These are phyloP conservation scores for Graptemys geographica DNA, from an alignment of 2,797 vertebrate genomes.

Conservation along the genomic window DNA sequence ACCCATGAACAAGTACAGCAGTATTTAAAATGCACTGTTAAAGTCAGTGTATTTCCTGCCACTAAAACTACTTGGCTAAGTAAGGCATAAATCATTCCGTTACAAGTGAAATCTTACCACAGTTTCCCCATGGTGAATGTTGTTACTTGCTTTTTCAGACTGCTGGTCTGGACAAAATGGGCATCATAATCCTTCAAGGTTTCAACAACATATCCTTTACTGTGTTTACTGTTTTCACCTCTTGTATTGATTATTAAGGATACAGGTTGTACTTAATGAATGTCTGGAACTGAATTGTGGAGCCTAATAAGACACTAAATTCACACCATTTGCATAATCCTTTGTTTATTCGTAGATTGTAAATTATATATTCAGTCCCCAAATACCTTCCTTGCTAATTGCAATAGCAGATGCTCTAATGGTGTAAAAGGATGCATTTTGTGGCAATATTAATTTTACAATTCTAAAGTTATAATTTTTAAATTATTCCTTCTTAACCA, in stretches of 20 bases:
- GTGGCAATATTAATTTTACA: constrained; percentile 61
- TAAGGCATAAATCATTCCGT: constrained; percentile 61
- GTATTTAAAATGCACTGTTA: constrained; percentile 60
- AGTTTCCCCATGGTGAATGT: constrained; percentile 45
- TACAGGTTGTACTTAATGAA: constrained; percentile 49
- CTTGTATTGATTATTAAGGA: constrained; percentile 52
- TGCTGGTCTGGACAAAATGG: constrained; percentile 5
- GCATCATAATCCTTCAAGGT: neutral
- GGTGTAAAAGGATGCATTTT: constrained; percentile 68
- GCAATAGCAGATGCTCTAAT: constrained; percentile 65
- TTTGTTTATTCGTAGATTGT: constrained; percentile 74
- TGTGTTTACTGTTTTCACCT: neutral
- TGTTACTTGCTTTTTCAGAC: constrained; percentile 36
- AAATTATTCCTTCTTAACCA: constrained; percentile 46
- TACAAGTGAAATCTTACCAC: constrained; percentile 29
- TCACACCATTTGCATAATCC: constrained; percentile 71
- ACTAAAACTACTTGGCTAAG: constrained; percentile 50
- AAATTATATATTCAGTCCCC: constrained; percentile 64
- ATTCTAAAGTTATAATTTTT: constrained; percentile 61
- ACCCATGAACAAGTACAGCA: constrained; percentile 46
- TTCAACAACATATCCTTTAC: constrained; percentile 24
- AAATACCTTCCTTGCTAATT: constrained; percentile 71
- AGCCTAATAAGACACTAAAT: constrained; percentile 74
- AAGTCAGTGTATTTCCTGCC: constrained; percentile 43
- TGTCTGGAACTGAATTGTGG: constrained; percentile 63